phyloP scores from a whole-genome alignment of 1,140 invertebrate species.

The Chionoecetes opilio region DNA sequence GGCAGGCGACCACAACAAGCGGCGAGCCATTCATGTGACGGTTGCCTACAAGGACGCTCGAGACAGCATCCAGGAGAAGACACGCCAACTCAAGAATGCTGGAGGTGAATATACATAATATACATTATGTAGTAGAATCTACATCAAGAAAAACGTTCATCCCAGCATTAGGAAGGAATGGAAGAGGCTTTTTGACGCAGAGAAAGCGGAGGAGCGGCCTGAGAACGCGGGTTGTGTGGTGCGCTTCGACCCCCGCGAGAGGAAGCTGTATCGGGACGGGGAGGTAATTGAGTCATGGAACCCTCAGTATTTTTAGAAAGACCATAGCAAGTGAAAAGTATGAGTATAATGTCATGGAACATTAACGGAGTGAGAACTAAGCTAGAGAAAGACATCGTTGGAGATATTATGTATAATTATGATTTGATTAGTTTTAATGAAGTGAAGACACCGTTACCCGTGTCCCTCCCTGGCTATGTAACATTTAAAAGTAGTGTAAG shows the following conservation, averaged over 20 bases:
- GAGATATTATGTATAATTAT: background rate
- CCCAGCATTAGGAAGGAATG: slow-evolving; percentile 23
- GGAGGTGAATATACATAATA: background rate
- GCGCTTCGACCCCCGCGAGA: background rate
- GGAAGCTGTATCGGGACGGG: background rate
- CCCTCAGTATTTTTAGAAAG: background rate
- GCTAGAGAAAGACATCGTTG: background rate
- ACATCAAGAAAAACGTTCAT: slow-evolving; percentile 39
- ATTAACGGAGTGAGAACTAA: background rate
- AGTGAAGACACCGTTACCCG: background rate
- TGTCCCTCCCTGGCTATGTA: slow-evolving; percentile 29
- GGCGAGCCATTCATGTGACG: background rate
- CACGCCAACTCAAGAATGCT: background rate
- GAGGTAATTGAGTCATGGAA: background rate
- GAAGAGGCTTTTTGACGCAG: slow-evolving; percentile 3
- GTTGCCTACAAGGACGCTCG: background rate
- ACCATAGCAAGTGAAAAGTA: background rate
- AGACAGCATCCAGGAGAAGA: background rate
- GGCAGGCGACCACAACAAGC: background rate
- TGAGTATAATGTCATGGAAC: slow-evolving; percentile 30
- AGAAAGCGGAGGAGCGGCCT: slow-evolving; percentile 30
- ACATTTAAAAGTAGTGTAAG: slow-evolving; percentile 32
- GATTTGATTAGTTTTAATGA: background rate
- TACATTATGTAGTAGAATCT: too few species aligned
- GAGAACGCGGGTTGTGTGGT: slow-evolving; percentile 34